Evolutionary conservation across 23 tunicate species (phyloP).

Genomic region (Ascidia mentula): DNA sequence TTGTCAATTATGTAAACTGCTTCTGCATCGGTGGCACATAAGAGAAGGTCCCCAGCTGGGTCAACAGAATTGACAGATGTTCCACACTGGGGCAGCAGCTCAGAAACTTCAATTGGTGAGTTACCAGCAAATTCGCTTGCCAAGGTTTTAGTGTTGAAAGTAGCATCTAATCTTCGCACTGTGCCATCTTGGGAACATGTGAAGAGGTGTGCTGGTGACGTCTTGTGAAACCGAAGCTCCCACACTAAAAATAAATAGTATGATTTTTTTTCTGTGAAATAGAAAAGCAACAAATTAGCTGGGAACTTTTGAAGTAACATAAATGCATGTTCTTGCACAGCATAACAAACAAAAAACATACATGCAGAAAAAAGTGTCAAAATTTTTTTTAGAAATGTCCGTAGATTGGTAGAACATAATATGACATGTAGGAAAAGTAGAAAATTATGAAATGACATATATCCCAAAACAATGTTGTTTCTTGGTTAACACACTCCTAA

Average conservation of each 20-base stretch:
- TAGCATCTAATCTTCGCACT: slow-evolving; percentile 49
- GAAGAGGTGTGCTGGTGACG: slow-evolving; percentile 69
- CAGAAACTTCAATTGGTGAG: slow-evolving; percentile 63
- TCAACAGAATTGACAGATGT: slow-evolving; percentile 76
- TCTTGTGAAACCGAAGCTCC: slow-evolving; percentile 76
- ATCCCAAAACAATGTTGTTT: too few species aligned
- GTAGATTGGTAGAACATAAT: too few species aligned
- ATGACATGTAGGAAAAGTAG: too few species aligned
- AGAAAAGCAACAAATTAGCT: too few species aligned
- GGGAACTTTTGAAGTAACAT: too few species aligned
- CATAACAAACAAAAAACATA: too few species aligned
- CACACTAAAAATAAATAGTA: slow-evolving; percentile 66
- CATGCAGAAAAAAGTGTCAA: too few species aligned
- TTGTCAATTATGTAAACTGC: slow-evolving; percentile 62
- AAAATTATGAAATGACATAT: too few species aligned
- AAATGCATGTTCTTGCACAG: too few species aligned
- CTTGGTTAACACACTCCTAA: too few species aligned
- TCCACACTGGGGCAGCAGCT: slow-evolving; percentile 51
- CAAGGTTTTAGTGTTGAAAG: slow-evolving; percentile 52
- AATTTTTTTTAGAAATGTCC: too few species aligned
- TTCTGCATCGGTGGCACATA: slow-evolving; percentile 79
- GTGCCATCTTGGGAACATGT: slow-evolving; percentile 84
- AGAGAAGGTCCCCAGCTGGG: slow-evolving; percentile 27
- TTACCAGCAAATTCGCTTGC: slow-evolving; percentile 18
- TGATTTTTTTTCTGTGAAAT: too few species aligned